phyloP scores from a whole-genome alignment of 2,797 vertebrate species.

The Xyrichtys novacula region DNA sequence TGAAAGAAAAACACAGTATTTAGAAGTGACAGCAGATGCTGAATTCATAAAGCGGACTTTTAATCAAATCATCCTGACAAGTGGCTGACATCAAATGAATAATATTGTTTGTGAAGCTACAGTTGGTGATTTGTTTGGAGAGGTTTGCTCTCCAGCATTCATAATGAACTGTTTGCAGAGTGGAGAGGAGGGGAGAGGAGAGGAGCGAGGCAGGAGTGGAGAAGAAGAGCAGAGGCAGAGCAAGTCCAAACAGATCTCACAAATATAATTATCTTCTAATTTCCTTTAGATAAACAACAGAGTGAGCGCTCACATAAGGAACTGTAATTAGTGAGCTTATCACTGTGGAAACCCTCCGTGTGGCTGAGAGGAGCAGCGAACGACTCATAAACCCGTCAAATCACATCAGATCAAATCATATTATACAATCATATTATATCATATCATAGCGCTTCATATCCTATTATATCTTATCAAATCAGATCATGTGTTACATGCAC shows the following conservation, averaged over 20 bases:
- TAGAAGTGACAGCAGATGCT: conserved; percentile 61
- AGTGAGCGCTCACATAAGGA: conserved; percentile 51
- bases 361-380: conserved; percentile 16
- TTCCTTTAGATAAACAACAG: conserved; percentile 66
- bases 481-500: not conserved
- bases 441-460: not conserved
- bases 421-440: conserved; percentile 9
- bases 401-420: conserved; percentile 19
- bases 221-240: not conserved
- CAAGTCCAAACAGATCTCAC: conserved; percentile 59
- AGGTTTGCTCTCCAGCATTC: conserved; percentile 45
- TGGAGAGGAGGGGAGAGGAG: conserved; percentile 11
- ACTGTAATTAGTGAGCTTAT: conserved; percentile 58
- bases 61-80: conserved; percentile 77
- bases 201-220: not conserved
- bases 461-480: not conserved
- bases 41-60: conserved; percentile 67
- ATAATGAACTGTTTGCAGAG: conserved; percentile 58
- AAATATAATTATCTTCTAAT: conserved; percentile 72
- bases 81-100: conserved; percentile 69
- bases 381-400: conserved; percentile 8
- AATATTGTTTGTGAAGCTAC: conserved; percentile 52
- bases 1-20: conserved; percentile 11
- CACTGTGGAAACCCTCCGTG: conserved; percentile 15
- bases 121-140: conserved; percentile 62